Evolutionary conservation across 2,113 vertebrate genomes (phyloP), one percentile per base, ranked within the genome.

Genomic region (Phoenicopterus ruber): DNA sequence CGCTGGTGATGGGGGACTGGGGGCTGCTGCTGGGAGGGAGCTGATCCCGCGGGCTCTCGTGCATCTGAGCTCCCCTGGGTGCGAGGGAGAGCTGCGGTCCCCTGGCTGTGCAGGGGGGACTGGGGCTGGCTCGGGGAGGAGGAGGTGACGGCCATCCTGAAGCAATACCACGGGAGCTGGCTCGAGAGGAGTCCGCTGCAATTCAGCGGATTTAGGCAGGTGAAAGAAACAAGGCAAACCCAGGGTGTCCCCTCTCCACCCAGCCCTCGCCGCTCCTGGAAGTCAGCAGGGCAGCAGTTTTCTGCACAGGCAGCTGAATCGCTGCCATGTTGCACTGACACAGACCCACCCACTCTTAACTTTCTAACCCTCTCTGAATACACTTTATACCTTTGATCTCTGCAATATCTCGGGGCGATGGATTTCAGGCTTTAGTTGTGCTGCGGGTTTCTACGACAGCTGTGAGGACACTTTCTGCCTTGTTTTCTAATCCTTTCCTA

Each of bases 361-460:
- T 49, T 58, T 47, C 55, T 58, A 40, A 38, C 29, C 16, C 19
- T 67, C 71, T 67, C 22, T 62, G 42, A 78, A 38, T 2, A 2
- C 4, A 17, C 38, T 57, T 49, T 18, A 15, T 10, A 63, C 26
- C 82, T 69, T 49, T 63, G 59, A 54, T 58, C 59, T 58, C 42
- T 0, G 0, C 55, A 17, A 0, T 42, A 20, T 58, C 49, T 52
- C n/a, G 61, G 4, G 17, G 26, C 0, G 1, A 7, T 36, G 36
- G 66, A 29, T 79, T 86, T 82, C 65, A 69, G 47, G 36, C 29
- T 58, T 29, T 38, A 15, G 76, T 40, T 31, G 49, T 20, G 49
- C 77, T 42, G 38, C 6, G 14, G 18, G 42, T 66, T 66, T 76
- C 42, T 47, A 24, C 2, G 4, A 34, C 71, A 38, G 42, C 31